These are phyloP conservation scores for Camelus bactrianus DNA, from an alignment of 2,113 vertebrate genomes.

Conservation along the genomic window DNA sequence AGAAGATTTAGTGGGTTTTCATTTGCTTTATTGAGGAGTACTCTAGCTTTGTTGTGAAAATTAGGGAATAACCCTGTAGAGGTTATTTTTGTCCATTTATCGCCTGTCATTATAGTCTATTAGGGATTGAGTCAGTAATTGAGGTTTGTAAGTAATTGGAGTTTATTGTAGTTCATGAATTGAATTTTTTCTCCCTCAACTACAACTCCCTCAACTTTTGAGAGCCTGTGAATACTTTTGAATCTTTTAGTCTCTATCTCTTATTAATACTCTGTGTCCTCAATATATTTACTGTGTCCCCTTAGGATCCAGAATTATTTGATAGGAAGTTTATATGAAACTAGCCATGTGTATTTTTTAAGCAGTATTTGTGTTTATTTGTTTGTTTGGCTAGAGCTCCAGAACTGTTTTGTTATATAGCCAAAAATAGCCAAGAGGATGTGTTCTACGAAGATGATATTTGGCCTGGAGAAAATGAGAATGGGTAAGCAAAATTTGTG, in stretches of 20 bases:
- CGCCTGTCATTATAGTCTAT: neutral
- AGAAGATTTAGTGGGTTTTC: conserved; percentile 40
- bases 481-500: conserved; percentile 89
- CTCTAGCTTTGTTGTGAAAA: conserved; percentile 38
- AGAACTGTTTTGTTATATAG: conserved; percentile 93
- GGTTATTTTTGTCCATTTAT: conserved; percentile 28
- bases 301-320: neutral
- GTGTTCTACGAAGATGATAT: conserved; percentile 99
- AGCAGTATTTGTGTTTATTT: conserved; percentile 3
- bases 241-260: neutral
- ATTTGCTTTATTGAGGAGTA: neutral
- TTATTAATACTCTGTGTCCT: neutral
- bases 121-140: neutral
- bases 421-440: conserved; percentile 96
- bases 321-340: conserved; percentile 44
- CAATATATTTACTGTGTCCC: neutral
- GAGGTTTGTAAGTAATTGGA: neutral
- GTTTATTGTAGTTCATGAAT: conserved; percentile 24
- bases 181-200: neutral
- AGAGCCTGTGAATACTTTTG: neutral
- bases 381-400: conserved; percentile 89
- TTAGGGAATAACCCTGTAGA: conserved; percentile 35
- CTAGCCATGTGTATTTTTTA: conserved; percentile 15
- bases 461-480: conserved; percentile 95
- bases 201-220: neutral